Evolutionary conservation across 2,113 vertebrate species (phyloP).

Genomic region (Apodemus sylvaticus): DNA sequence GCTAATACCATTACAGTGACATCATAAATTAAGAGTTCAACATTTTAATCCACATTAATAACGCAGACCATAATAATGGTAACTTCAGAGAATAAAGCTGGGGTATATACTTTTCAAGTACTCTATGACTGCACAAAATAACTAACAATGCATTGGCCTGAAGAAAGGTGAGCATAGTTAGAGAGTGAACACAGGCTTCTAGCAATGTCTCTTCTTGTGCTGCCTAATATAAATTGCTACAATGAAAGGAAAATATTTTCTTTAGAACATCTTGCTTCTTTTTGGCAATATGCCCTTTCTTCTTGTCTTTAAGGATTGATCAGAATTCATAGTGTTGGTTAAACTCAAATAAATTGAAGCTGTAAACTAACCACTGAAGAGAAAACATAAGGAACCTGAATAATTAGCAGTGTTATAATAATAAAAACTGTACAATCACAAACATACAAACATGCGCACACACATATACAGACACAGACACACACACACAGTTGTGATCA

Average conservation of each 20-base stretch:
- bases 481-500: not conserved
- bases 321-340: conserved; percentile 26
- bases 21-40: not conserved
- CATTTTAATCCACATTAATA: not conserved
- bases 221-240: conserved; percentile 4
- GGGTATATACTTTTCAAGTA: not conserved
- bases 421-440: not conserved
- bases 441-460: not conserved
- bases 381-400: conserved; percentile 18
- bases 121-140: not conserved
- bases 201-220: conserved; percentile 22
- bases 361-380: conserved; percentile 1
- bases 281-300: conserved; percentile 31
- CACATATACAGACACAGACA: not conserved
- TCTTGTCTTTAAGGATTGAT: conserved; percentile 53
- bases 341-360: conserved; percentile 35
- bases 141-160: not conserved
- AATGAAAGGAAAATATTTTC: conserved; percentile 41
- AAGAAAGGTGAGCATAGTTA: not conserved
- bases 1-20: not conserved
- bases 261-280: conserved; percentile 51
- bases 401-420: conserved; percentile 19
- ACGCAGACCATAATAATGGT: not conserved
- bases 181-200: not conserved
- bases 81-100: not conserved